These are phyloP conservation scores for Drosophila nigrodunni DNA, from an alignment of 1,140 invertebrate species.

Conservation along the genomic window DNA sequence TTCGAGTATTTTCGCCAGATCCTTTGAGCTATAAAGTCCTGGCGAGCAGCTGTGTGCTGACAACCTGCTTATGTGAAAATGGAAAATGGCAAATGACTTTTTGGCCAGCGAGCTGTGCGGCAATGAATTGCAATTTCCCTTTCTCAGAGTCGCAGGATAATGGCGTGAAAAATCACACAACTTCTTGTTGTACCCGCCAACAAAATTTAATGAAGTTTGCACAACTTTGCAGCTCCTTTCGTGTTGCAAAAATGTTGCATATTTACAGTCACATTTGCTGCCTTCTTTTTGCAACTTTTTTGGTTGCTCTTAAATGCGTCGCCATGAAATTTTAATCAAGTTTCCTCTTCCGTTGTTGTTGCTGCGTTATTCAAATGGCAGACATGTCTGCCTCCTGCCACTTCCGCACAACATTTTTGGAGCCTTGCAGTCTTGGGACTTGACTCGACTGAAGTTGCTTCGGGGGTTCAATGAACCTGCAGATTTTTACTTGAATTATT, in stretches of 20 bases:
- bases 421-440: constrained; percentile 27
- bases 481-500: too few relatives aligned
- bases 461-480: constrained; percentile 12
- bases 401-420: constrained; percentile 53
- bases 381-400: constrained; percentile 60
- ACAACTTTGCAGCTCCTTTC: constrained; percentile 30
- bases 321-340: constrained; percentile 69
- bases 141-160: constrained; percentile 38
- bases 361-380: constrained; percentile 42
- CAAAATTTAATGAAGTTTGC: constrained; percentile 53
- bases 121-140: constrained; percentile 62
- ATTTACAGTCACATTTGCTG: constrained; percentile 33
- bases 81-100: constrained; percentile 36
- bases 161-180: constrained; percentile 38
- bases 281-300: constrained; percentile 21
- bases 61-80: constrained; percentile 25
- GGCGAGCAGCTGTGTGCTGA: constrained; percentile 24
- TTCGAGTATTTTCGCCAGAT: constrained; percentile 2
- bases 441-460: constrained; percentile 13
- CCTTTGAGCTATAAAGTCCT: not conserved
- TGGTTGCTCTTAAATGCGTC: constrained; percentile 51
- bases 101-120: constrained; percentile 9
- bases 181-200: constrained; percentile 3
- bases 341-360: constrained; percentile 44
- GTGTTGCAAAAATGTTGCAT: constrained; percentile 40